phyloP scores from a whole-genome alignment of 1,140 invertebrate genomes.

The Cheumatopsyche charites region DNA sequence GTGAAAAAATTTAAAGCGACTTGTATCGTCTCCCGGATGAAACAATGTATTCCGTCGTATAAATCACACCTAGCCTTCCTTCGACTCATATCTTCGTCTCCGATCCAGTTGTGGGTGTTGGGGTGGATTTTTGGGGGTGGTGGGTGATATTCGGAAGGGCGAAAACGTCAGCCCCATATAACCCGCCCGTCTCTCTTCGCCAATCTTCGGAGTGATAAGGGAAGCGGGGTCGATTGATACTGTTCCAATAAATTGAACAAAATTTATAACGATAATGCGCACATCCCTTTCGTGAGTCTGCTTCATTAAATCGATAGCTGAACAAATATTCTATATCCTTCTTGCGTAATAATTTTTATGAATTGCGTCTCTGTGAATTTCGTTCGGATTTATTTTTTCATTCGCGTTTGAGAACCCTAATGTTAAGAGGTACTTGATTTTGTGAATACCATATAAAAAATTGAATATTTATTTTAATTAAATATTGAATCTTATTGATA shows the following conservation, averaged over 20 bases:
- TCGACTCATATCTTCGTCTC: conserved; percentile 40
- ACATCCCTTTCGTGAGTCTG: too few species aligned
- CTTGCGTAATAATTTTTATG: too few species aligned
- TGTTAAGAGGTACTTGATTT: too few species aligned
- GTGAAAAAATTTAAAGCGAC: too few species aligned
- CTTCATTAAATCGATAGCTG: too few species aligned
- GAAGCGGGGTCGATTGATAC: conserved; percentile 26
- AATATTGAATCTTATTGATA: too few species aligned
- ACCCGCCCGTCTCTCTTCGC: conserved; percentile 9
- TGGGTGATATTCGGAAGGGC: neutral
- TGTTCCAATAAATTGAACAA: conserved; percentile 21
- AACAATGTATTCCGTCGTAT: conserved; percentile 46
- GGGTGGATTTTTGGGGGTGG: neutral
- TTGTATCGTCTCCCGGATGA: conserved; percentile 41
- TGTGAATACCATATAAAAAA: too few species aligned
- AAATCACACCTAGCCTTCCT: conserved; percentile 47
- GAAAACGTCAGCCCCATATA: neutral
- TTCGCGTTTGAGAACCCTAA: too few species aligned
- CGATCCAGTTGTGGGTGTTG: conserved; percentile 21
- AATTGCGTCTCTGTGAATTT: too few species aligned
- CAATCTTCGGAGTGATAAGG: conserved; percentile 21
- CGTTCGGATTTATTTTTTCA: too few species aligned
- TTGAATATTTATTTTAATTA: too few species aligned
- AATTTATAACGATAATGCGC: conserved; percentile 12
- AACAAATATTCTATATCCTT: too few species aligned